Percentiles rank a stretch among this genome's conserved stretches.
Evolutionary conservation across 2,113 vertebrate genomes (phyloP).

Genomic region (Cygnus atratus): DNA sequence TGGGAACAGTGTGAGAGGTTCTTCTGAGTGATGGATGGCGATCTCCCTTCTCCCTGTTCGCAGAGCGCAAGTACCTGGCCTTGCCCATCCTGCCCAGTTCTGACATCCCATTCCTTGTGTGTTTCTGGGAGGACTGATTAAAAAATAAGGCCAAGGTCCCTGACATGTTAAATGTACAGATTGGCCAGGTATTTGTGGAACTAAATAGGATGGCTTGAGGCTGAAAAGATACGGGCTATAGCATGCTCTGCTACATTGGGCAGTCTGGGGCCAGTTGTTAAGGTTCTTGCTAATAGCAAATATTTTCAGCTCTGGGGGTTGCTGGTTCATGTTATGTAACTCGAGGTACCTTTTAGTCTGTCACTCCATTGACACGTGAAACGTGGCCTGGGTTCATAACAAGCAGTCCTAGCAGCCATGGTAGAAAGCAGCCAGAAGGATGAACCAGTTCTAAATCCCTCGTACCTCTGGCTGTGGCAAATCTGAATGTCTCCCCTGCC

Average conservation of each 20-base stretch:
- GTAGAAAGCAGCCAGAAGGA: not conserved
- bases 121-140: not conserved
- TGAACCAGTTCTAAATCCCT: not conserved
- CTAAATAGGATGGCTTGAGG: not conserved
- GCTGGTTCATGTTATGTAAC: not conserved
- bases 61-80: not conserved
- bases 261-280: not conserved
- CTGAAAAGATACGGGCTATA: not conserved
- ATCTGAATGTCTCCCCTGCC: not conserved
- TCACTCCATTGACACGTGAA: not conserved
- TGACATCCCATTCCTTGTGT: not conserved
- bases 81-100: not conserved
- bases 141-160: not conserved
- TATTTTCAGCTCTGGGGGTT: not conserved
- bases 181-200: not conserved
- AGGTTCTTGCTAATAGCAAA: not conserved
- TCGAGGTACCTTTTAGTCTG: not conserved
- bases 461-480: not conserved
- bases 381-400: not conserved
- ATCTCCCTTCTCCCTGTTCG: not conserved
- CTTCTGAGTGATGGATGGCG: not conserved
- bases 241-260: not conserved
- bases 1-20: not conserved
- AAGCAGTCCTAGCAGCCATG: not conserved
- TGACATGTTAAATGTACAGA: fast-evolving